Base-by-base conservation (phyloP, 2,888 invertebrate genomes). In the Tolmerus cingulatus region DNA sequence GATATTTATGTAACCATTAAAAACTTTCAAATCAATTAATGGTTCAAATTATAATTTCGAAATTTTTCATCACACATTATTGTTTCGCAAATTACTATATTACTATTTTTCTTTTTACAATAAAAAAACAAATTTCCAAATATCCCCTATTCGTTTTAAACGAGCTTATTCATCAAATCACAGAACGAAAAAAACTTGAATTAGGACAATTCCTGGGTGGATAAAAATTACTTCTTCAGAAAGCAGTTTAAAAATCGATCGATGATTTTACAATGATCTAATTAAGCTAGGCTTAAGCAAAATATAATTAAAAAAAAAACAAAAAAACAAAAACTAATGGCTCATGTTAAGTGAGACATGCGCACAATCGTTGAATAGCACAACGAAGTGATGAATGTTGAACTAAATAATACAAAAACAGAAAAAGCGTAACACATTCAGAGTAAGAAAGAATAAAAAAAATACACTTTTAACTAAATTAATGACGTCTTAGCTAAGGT, bases 401-500 rank as follows among this genome's bases (percentile, higher is more conserved):
- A 27, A 9, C 27, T 34, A 57, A 66, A 82, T 4, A 37, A 55
- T 57, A 34, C 3, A 51, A 27, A 79, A 51, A 37, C 16, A 12
- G n/a, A 66, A 37, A 76, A 76, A 34, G 76, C 76, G 76, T 76
- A 66, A 66, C 66, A 37, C 76, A 76, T 76, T 89, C 81, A 89
- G 88, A 88, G 77, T 88, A 88, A 89, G 51, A 88, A 88, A 77
- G 57, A 82, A 87, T n/a, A n/a, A 87, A 55, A 87, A 77, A 74
- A 82, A 87, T n/a, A 82, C 40, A 55, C 51, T 81, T 30, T 55
- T 81, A 81, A 81, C 55, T 34, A 81, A 89, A 89, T 87, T 89
- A 85, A 55, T 19, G 66, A 89, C 88, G 88, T 88, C 88, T 89
- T 88, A 87, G 87, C 90, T 90, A 90, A 90, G 90, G 89, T 90